Conservation (phyloP, 2,888 invertebrate genomes). For the Drosophila aldrichi region DNA sequence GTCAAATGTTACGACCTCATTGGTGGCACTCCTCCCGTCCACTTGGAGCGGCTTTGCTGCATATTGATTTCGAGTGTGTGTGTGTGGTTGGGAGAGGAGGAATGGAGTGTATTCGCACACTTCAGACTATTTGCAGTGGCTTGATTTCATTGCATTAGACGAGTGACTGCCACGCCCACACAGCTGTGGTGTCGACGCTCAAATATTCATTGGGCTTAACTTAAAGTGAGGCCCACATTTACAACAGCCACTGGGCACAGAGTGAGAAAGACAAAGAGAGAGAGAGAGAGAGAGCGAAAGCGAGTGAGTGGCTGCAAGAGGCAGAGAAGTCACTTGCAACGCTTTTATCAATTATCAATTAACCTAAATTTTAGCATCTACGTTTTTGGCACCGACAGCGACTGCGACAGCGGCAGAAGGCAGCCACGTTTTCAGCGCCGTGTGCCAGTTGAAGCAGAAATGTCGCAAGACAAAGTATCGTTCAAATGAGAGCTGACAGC, state of each 20-base stretch:
- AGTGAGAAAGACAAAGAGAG: no score
- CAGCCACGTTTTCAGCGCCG: slow-evolving; percentile 29
- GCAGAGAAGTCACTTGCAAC: slow-evolving; percentile 29
- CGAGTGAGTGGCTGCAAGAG: slow-evolving; percentile 5
- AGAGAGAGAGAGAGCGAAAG: no score
- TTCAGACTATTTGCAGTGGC: slow-evolving; percentile 69
- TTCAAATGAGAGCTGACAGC: slow-evolving; percentile 67
- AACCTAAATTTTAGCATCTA: slow-evolving; percentile 74
- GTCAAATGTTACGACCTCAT: slow-evolving; percentile 76
- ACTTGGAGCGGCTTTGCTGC: slow-evolving; percentile 8
- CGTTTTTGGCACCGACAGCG: slow-evolving; percentile 73
- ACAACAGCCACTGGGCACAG: neutral
- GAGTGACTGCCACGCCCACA: slow-evolving; percentile 43
- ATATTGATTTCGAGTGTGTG: slow-evolving; percentile 61
- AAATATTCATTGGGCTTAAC: slow-evolving; percentile 61
- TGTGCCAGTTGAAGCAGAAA: slow-evolving; percentile 69
- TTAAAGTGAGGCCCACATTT: slow-evolving; percentile 53
- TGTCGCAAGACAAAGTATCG: slow-evolving; percentile 70
- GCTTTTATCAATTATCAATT: slow-evolving; percentile 81
- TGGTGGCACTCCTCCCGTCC: slow-evolving; percentile 32
- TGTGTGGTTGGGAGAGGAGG: neutral
- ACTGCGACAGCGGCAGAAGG: slow-evolving; percentile 31
- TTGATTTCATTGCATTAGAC: slow-evolving; percentile 70
- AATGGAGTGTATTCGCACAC: slow-evolving; percentile 23
- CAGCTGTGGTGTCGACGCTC: slow-evolving; percentile 30